Conservation (phyloP, 2,797 vertebrate genomes). For the Phalanger gymnotis region DNA sequence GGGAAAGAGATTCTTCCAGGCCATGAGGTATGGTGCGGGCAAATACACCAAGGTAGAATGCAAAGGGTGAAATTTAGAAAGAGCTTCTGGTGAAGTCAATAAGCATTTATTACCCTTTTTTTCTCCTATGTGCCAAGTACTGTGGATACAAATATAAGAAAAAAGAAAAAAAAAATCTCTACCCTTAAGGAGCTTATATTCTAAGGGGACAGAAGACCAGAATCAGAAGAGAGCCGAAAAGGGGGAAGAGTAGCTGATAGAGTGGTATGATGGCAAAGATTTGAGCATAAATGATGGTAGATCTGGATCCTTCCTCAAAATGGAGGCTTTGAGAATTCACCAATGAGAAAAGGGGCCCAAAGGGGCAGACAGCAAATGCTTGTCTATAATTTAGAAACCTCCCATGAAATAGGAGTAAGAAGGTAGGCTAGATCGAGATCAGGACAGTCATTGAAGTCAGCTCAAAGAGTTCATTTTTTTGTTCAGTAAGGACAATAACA, state of each 20-base stretch:
- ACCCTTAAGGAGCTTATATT: not conserved
- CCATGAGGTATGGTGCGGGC: not conserved
- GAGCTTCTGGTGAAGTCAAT: not conserved
- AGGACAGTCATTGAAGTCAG: not conserved
- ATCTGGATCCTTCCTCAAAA: not conserved
- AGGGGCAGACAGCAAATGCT: not conserved
- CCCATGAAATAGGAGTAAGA: not conserved
- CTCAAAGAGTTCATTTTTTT: not conserved
- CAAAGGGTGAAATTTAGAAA: not conserved
- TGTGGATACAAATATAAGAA: not conserved
- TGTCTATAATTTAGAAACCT: not conserved
- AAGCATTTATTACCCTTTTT: not conserved
- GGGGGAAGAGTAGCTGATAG: not conserved
- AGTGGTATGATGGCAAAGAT: not conserved
- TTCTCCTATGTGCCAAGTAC: not conserved
- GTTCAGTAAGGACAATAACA: not conserved
- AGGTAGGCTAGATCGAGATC: not conserved
- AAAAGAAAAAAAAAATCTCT: not conserved
- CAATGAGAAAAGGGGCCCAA: not conserved
- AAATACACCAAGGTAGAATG: not conserved
- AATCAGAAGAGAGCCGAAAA: not conserved
- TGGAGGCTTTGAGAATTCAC: not conserved
- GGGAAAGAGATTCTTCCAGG: not conserved
- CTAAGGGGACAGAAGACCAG: not conserved
- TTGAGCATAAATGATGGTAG: not conserved